Evolutionary conservation across 2,113 vertebrate genomes (phyloP), one percentile per base, ranked within the genome.

Genomic region (Scatophagus argus): DNA sequence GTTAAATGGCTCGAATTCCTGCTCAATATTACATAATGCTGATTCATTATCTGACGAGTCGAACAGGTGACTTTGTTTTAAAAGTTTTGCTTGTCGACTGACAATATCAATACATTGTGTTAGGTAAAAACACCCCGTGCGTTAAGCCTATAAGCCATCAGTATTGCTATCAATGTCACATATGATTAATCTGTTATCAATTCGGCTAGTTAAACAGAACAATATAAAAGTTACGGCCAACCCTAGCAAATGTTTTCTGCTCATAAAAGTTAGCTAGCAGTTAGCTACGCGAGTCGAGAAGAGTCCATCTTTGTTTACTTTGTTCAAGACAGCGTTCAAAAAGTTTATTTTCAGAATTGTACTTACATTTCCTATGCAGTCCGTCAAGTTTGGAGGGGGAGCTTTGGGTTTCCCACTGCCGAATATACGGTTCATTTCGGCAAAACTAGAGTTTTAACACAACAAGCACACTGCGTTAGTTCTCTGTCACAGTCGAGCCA

Each of bases 331-430:
- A 56, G 62, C 8, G 52, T 14, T 49, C 0, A 59, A 39, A 84
- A 89, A 88, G 81, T 87, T 71, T 7, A n/a, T n/a, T 2, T 47
- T 51, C 4, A 64, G 34, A 14, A 2, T 54, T 0, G 19, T 27
- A 94, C 96, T 93, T 88, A 99, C 98, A 80, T 62, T 96, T 79
- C 96, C 96, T 77, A 99, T 99, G 72, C 97, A 99, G 93, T 99
- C 98, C 0, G 97, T 94, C n/a, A 99, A 93, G 91, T 96, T 99
- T 12, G 98, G 97, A 0, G 97, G 95, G 0, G 98, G 97, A 21
- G 58, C 97, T 89, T 99, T 98, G 0, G 96, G 92, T 86, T 96
- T 98, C 14, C 96, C 94, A 68, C 89, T 94, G 3, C 98, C 98
- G 68, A 99, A 99, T 76, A 99, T 95, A 38, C 98, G 96, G 81